Conservation (phyloP, 2,113 vertebrate genomes). For the Ia io region DNA sequence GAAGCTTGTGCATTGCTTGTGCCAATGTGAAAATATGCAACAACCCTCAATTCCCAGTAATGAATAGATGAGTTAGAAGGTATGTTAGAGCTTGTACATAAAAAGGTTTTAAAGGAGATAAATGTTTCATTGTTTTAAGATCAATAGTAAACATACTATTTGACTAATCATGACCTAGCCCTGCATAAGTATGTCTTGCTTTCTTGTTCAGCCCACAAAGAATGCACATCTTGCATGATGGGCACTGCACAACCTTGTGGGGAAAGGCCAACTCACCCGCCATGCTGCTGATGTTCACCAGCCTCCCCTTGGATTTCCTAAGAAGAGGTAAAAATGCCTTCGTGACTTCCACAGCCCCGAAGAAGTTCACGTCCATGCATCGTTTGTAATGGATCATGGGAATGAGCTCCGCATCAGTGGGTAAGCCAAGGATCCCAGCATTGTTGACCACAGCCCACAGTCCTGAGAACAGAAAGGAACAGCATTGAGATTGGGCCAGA, state of each 20-base stretch:
- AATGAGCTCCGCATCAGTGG: conserved; percentile 84
- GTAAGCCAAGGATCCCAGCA: conserved; percentile 84
- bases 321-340: conserved; percentile 89
- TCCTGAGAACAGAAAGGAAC: conserved; percentile 79
- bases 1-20: not conserved
- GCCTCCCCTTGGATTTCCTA: conserved; percentile 85
- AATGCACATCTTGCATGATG: not conserved
- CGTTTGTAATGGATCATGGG: conserved; percentile 81
- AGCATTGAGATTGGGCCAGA: not conserved
- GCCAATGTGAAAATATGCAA: not conserved
- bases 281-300: conserved; percentile 89
- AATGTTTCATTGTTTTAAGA: not conserved
- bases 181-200: not conserved
- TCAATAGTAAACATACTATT: not conserved
- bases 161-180: not conserved
- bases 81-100: not conserved
- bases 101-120: conserved; percentile 11
- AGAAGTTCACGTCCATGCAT: conserved; percentile 91
- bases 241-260: too few species aligned
- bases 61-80: not conserved
- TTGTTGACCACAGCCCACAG: conserved; percentile 93
- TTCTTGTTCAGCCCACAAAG: not conserved
- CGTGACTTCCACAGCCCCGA: conserved; percentile 85
- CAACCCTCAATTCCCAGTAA: not conserved
- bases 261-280: conserved; percentile 81